These are phyloP conservation scores for Tryphoninae sp. DNA, from an alignment of 2,888 invertebrate species.

Conservation along the genomic window DNA sequence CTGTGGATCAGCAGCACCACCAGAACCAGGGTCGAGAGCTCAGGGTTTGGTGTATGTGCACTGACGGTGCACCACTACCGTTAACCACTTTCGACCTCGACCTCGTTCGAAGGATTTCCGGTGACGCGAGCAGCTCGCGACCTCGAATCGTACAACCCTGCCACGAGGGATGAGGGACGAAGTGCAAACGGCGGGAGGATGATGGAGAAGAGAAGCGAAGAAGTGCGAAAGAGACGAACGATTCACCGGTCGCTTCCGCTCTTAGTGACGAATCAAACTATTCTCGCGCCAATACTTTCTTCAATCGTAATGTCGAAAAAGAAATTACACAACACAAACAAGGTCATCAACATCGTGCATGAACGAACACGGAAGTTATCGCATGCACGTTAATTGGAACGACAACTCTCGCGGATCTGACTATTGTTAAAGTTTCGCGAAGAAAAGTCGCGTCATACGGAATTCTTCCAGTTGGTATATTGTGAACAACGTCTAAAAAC, in stretches of 20 bases:
- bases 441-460: no score
- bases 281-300: not conserved
- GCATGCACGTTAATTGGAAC: no score
- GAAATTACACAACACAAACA: not conserved
- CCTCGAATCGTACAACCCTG: conserved; percentile 55
- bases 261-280: not conserved
- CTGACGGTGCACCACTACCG: conserved; percentile 15
- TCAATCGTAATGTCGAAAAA: not conserved
- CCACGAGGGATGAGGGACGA: conserved; percentile 51
- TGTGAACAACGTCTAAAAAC: no score
- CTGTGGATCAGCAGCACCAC: conserved; percentile 9
- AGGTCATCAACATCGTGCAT: no score
- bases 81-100: conserved; percentile 64
- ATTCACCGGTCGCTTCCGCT: not conserved
- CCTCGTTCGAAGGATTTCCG: conserved; percentile 65
- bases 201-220: conserved; percentile 14
- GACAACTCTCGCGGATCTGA: no score
- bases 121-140: conserved; percentile 54
- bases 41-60: not conserved
- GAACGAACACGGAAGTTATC: no score
- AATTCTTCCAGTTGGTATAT: no score
- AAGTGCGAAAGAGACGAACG: conserved; percentile 6
- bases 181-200: conserved; percentile 17
- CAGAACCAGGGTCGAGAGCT: conserved; percentile 9
- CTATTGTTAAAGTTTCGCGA: no score